Conservation (phyloP, 2,113 vertebrate genomes). For the Isichthys henryi region DNA sequence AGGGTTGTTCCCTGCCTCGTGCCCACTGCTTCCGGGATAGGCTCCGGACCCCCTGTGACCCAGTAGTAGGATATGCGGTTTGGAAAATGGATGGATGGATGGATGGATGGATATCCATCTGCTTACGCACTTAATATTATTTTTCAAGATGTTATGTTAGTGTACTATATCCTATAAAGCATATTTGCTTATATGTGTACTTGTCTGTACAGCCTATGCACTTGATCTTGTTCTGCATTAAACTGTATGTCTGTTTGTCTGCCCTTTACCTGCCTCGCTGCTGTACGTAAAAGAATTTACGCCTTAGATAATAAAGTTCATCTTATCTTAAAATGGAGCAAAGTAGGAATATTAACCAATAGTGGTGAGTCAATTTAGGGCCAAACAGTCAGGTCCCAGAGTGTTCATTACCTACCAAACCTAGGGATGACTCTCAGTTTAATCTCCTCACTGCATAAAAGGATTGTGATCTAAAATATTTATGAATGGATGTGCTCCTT, state of each 20-base stretch:
- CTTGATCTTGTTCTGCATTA: background rate
- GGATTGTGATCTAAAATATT: slow-evolving; percentile 21
- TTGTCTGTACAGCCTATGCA: background rate
- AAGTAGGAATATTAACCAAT: background rate
- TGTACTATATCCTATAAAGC: background rate
- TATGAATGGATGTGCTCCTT: slow-evolving; percentile 23
- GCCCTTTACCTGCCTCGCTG: background rate
- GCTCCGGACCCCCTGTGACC: no score
- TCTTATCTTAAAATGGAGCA: background rate
- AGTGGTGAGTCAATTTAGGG: background rate
- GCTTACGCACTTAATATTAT: background rate
- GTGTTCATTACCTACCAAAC: background rate
- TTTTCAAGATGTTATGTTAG: background rate
- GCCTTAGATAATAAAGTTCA: background rate
- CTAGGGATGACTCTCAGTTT: slow-evolving; percentile 16
- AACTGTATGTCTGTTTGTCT: background rate
- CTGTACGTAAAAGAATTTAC: background rate
- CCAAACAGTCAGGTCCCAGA: background rate
- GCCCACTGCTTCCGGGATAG: no score
- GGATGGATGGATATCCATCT: background rate
- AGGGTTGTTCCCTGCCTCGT: no score
- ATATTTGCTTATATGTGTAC: background rate
- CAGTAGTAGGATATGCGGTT: no score
- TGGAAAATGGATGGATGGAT: no score
- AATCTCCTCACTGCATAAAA: slow-evolving; percentile 23